Conservation (phyloP, 2,888 invertebrate species). For the Hyposoter didymator region DNA sequence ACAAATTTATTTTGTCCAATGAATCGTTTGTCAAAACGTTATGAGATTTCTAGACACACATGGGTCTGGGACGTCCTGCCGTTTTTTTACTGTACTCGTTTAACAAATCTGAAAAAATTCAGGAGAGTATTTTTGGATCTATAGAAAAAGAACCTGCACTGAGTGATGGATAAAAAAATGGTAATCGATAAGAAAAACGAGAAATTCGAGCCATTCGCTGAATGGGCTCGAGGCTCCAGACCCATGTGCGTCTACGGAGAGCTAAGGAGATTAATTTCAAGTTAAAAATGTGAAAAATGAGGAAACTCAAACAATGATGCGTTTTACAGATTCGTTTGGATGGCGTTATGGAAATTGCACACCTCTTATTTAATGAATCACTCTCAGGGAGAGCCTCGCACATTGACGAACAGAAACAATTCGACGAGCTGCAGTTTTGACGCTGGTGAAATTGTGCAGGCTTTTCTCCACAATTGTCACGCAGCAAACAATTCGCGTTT, state of each 20-base stretch:
- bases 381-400: not conserved
- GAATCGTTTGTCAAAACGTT: too few relatives aligned
- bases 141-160: too few relatives aligned
- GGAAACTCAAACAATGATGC: not conserved
- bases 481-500: constrained; percentile 70
- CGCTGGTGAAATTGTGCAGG: constrained; percentile 66
- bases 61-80: too few relatives aligned
- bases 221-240: too few relatives aligned
- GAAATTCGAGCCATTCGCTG: too few relatives aligned
- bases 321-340: constrained; percentile 72
- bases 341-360: constrained; percentile 74
- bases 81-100: too few relatives aligned
- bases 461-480: constrained; percentile 72
- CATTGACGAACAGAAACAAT: not conserved
- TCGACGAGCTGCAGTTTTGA: constrained; percentile 65
- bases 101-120: too few relatives aligned
- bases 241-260: constrained; percentile 4
- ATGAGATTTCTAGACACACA: too few relatives aligned
- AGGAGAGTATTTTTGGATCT: too few relatives aligned
- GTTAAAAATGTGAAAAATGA: not conserved
- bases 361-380: constrained; percentile 63
- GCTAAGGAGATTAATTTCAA: not conserved
- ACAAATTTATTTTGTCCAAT: too few relatives aligned
- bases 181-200: too few relatives aligned
- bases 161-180: too few relatives aligned